phyloP scores from a whole-genome alignment of 2,797 vertebrate species.

The Taeniopygia guttata region DNA sequence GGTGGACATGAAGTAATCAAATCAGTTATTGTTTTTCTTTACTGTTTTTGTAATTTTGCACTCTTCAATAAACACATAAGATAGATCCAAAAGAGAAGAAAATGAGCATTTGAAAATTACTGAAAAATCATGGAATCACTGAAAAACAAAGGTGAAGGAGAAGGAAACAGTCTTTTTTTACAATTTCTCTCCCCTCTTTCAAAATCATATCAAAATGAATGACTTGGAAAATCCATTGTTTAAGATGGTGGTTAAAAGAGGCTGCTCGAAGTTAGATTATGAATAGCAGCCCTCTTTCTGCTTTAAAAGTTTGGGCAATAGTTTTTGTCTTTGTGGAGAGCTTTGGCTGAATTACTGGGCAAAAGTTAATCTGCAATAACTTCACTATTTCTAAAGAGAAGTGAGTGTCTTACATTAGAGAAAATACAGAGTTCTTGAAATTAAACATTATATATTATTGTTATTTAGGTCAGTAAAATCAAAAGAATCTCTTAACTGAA shows the following conservation, averaged over 20 bases:
- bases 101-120: not conserved
- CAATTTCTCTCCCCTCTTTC: not conserved
- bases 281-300: not conserved
- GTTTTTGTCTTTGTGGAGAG: not conserved
- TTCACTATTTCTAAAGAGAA: not conserved
- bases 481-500: not conserved
- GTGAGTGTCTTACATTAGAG: not conserved
- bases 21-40: not conserved
- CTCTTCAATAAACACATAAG: not conserved
- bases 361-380: not conserved
- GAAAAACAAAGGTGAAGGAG: not conserved
- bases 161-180: not conserved
- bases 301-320: not conserved
- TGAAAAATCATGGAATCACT: not conserved
- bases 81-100: not conserved
- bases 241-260: not conserved
- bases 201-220: not conserved
- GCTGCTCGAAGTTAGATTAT: not conserved
- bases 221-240: not conserved
- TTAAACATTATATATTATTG: not conserved
- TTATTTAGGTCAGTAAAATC: not conserved
- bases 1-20: not conserved
- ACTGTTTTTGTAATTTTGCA: not conserved
- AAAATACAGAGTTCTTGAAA: not conserved
- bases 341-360: not conserved